These are phyloP conservation scores for Pycnomerus fuliginosus DNA, from an alignment of 2,888 invertebrate species.

Conservation along the genomic window DNA sequence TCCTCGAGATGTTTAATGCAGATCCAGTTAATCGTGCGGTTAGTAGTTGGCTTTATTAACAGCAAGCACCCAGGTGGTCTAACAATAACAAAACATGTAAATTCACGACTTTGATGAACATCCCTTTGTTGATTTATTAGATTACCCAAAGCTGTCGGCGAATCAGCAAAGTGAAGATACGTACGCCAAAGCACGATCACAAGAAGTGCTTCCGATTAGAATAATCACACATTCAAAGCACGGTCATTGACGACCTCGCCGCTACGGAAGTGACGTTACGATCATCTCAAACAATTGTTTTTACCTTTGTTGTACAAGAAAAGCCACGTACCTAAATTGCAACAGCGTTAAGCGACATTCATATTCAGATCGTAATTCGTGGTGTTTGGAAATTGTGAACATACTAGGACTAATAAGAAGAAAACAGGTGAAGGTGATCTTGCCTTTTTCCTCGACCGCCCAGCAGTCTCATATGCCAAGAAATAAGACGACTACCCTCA, in stretches of 20 bases:
- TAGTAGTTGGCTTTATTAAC: constrained; percentile 8
- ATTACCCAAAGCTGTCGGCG: constrained; percentile 21
- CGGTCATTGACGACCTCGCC: constrained; percentile 40
- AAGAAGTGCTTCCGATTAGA: constrained; percentile 34
- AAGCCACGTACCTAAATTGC: no score
- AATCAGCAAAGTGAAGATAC: constrained; percentile 26
- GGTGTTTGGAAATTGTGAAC: no score
- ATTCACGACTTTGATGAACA: background rate
- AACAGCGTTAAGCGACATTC: no score
- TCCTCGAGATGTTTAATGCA: constrained; percentile 16
- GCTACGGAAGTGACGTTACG: constrained; percentile 45
- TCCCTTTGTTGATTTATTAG: constrained; percentile 8
- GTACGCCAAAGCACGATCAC: constrained; percentile 26
- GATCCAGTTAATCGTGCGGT: no score
- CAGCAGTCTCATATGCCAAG: no score
- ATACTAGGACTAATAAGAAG: no score
- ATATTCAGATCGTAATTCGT: no score
- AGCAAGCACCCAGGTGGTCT: no score
- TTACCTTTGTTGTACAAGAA: no score
- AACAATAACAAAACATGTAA: constrained; percentile 1
- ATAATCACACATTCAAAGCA: constrained; percentile 23
- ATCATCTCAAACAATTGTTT: constrained; percentile 32
- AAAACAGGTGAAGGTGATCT: no score
- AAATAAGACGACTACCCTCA: no score
- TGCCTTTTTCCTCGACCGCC: background rate